Conservation (phyloP, 2,797 vertebrate genomes). For the Crax fasciolata region DNA sequence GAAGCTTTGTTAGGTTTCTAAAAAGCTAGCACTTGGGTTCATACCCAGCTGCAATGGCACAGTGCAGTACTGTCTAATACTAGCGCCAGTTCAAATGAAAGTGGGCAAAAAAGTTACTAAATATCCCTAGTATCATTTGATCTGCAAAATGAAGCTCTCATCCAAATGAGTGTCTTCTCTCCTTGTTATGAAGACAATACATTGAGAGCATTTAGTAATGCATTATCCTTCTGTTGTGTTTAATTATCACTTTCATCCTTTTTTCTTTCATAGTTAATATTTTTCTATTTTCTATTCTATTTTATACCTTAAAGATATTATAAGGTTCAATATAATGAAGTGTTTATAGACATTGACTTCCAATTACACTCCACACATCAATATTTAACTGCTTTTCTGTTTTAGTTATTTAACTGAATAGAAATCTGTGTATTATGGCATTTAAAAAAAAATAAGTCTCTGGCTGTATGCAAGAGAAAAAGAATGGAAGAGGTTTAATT, state of each 20-base stretch:
- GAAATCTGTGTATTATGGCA: background rate
- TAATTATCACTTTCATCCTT: constrained; percentile 37
- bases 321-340: background rate
- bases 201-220: constrained; percentile 62
- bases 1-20: constrained; percentile 75
- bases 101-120: constrained; percentile 68
- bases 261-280: constrained; percentile 54
- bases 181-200: constrained; percentile 47
- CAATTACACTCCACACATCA: background rate
- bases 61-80: constrained; percentile 68
- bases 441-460: background rate
- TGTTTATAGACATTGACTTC: background rate
- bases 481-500: background rate
- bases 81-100: constrained; percentile 51
- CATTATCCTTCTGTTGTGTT: constrained; percentile 60
- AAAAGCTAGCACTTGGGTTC: constrained; percentile 59
- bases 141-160: constrained; percentile 14
- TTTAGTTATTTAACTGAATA: background rate
- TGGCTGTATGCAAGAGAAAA: background rate
- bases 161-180: constrained; percentile 50
- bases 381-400: background rate
- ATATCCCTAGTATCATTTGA: constrained; percentile 43
- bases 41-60: constrained; percentile 78
- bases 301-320: constrained; percentile 45
- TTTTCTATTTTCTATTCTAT: background rate